Evolutionary conservation across 2,113 vertebrate species (phyloP).

Genomic region (Charina bottae): DNA sequence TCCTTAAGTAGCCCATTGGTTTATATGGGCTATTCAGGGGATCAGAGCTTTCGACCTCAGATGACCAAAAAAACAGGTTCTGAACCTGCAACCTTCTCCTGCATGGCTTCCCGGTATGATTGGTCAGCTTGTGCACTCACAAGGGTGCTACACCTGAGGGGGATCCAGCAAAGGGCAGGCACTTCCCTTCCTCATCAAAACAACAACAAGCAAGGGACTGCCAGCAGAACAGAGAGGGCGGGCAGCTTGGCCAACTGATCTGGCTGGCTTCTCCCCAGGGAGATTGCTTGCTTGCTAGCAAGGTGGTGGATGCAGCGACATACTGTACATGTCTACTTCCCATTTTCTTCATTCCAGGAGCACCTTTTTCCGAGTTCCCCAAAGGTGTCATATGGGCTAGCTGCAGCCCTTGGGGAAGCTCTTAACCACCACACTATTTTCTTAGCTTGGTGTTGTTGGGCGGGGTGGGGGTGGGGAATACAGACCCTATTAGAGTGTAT

Average conservation of each 20-base stretch:
- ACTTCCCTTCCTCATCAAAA: too few relatives aligned
- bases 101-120: background rate
- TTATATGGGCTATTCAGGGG: background rate
- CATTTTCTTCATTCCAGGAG: background rate
- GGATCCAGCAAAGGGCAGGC: too few relatives aligned
- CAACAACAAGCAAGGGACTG: too few relatives aligned
- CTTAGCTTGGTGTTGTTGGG: background rate
- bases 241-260: too few relatives aligned
- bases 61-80: background rate
- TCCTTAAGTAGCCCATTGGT: background rate
- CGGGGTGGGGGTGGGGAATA: too few relatives aligned
- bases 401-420: background rate
- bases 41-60: background rate
- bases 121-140: background rate
- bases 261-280: background rate
- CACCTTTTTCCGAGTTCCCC: background rate
- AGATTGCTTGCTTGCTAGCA: background rate
- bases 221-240: too few relatives aligned
- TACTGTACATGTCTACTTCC: background rate
- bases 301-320: background rate
- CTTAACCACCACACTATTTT: background rate
- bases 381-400: background rate
- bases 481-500: background rate
- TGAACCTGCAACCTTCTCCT: background rate
- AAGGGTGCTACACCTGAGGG: background rate